These are phyloP conservation scores for Laticauda colubrina DNA, from an alignment of 2,113 vertebrate species.

Conservation along the genomic window DNA sequence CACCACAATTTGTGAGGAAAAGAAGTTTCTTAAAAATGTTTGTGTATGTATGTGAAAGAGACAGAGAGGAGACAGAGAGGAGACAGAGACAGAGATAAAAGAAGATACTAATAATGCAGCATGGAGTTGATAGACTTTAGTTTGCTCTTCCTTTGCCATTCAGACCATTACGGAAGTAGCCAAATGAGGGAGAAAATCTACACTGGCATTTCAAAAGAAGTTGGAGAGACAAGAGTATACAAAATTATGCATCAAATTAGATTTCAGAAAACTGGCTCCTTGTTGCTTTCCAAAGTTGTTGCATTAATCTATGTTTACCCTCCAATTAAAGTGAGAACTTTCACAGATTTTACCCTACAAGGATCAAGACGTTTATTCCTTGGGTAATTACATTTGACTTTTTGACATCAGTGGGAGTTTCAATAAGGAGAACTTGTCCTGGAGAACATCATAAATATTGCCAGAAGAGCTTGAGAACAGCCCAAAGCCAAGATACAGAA, in stretches of 20 bases:
- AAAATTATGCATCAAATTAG: conserved; percentile 38
- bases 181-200: neutral
- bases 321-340: neutral
- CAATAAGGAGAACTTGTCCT: conserved; percentile 8
- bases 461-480: neutral
- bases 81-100: neutral
- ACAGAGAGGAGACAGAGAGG: neutral
- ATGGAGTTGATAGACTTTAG: neutral
- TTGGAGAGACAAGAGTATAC: conserved; percentile 41
- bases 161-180: rapidly evolving
- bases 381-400: neutral
- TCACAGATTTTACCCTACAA: neutral
- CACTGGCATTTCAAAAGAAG: conserved; percentile 39
- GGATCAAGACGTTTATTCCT: neutral
- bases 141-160: neutral
- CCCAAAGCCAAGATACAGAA: neutral
- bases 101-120: neutral
- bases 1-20: neutral
- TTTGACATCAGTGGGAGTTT: rapidly evolving
- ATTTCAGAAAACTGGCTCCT: neutral
- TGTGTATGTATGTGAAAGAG: neutral
- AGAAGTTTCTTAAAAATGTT: neutral
- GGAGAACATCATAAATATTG: conserved; percentile 6
- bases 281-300: neutral
- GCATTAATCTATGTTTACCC: neutral